Percentiles rank a stretch among this genome's conserved stretches.
Evolutionary conservation across 2,113 vertebrate species (phyloP).

Genomic region (Todiramphus chloris): DNA sequence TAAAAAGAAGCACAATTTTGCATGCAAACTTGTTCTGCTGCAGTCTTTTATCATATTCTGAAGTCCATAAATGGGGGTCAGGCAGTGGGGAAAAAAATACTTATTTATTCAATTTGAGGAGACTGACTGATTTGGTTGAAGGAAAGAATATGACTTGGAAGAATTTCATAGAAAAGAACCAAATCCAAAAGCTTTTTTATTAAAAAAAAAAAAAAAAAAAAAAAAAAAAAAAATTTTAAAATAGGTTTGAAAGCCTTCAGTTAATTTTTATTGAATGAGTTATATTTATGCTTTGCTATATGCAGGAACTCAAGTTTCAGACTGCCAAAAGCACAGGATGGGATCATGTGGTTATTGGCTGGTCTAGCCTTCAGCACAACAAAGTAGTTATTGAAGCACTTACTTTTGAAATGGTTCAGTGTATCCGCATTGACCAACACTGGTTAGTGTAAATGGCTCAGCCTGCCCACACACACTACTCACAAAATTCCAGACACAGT

Average conservation of each 20-base stretch:
- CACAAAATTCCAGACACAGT: neutral
- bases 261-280: conserved; percentile 9
- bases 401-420: conserved; percentile 17
- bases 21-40: neutral
- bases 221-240: neutral
- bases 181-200: neutral
- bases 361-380: neutral
- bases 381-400: conserved; percentile 49
- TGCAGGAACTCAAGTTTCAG: conserved; percentile 15
- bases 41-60: neutral
- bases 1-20: neutral
- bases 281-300: conserved; percentile 28
- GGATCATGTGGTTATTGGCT: conserved; percentile 53
- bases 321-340: conserved; percentile 49
- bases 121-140: neutral
- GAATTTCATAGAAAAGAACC: neutral
- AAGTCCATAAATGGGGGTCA: neutral
- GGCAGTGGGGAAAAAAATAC: neutral
- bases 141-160: neutral
- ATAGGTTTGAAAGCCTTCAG: neutral
- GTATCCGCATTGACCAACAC: neutral
- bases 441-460: neutral
- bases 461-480: neutral
- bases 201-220: neutral
- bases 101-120: neutral